Evolutionary conservation across 1,140 invertebrate species (phyloP), one percentile per base, ranked within the genome.

Genomic region (Elymnias hypermnestra): DNA sequence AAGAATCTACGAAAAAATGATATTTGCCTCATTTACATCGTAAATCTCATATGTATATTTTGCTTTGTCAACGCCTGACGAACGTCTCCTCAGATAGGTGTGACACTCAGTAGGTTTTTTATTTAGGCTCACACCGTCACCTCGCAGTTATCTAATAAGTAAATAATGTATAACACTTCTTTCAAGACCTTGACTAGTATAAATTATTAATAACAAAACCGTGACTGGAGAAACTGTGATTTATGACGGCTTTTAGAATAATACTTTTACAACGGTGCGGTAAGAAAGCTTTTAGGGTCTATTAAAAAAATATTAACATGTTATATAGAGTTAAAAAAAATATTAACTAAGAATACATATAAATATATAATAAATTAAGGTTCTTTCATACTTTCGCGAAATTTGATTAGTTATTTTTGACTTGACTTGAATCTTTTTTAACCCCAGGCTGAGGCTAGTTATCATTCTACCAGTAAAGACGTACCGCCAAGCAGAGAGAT

Each of bases 1-100:
- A 1, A 0, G 13, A 29, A 3, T 5, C 4, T 12, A 12, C 5
- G 1, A 2, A 29, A 29, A 28, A 12, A 29, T 12, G 8, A 13
- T 7, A 12, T 12, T 13, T 22, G 5, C 8, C 21, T 22, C 21
- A 29, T 33, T 33, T 33, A 17, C 14, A n/a, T n/a, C n/a, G n/a
- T n/a, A n/a, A n/a, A n/a, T n/a, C 14, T 17, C 14, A n/a, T 8
- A 23, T 23, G 25, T 39, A 39, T 23, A 18, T 39, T 18, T 23
- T 8, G 37, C 37, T 25, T 25, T 39, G 37, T 39, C 37, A 39
- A 39, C 37, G 37, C 9, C 21, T 12, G 37, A 13, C 19, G 37
- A 14, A 4, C 12, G 14, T 22, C 17, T 15, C 17, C 31, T 15
- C 15, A 33, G 31, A 33, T 33, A 33, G 15, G 13, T 13, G 31